Conservation (phyloP, 1,140 invertebrate genomes). For the Formica exsecta region DNA sequence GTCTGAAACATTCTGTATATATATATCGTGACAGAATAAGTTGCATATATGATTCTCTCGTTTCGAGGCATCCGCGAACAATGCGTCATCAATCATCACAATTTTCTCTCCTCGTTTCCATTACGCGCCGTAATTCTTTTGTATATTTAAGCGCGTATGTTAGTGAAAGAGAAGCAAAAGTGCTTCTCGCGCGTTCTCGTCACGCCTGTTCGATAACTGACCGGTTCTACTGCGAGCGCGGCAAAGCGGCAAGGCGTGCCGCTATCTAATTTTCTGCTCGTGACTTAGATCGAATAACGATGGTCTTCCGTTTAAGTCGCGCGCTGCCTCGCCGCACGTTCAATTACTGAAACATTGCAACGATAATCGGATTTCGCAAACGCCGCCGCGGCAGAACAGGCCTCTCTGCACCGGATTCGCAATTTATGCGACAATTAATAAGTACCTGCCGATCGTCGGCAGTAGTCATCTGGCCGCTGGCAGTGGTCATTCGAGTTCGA, state of each 20-base stretch:
- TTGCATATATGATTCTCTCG: background rate
- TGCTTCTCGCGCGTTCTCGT: slow-evolving; percentile 13
- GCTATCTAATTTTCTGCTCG: slow-evolving; percentile 65
- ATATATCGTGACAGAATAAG: background rate
- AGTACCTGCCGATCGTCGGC: slow-evolving; percentile 40
- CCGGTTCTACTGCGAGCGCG: slow-evolving; percentile 63
- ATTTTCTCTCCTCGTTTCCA: slow-evolving; percentile 31
- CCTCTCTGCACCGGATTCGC: background rate
- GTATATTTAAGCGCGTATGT: slow-evolving; percentile 32
- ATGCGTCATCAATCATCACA: background rate
- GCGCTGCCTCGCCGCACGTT: slow-evolving; percentile 34
- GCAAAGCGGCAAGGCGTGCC: slow-evolving; percentile 8
- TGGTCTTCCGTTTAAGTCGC: slow-evolving; percentile 55
- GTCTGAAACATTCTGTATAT: no score
- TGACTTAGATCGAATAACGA: slow-evolving; percentile 61
- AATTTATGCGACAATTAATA: slow-evolving; percentile 63
- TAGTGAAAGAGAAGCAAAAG: slow-evolving; percentile 1
- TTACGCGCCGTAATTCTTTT: slow-evolving; percentile 44
- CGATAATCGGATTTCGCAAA: slow-evolving; percentile 55
- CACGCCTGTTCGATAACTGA: slow-evolving; percentile 64
- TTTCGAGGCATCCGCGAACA: slow-evolving; percentile 12
- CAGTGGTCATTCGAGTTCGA: slow-evolving; percentile 39
- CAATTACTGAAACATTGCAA: slow-evolving; percentile 51
- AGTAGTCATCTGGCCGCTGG: slow-evolving; percentile 17
- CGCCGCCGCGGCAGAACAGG: slow-evolving; percentile 31